Base-by-base conservation (phyloP, 1,140 invertebrate genomes). In the Leptinotarsa texana region DNA sequence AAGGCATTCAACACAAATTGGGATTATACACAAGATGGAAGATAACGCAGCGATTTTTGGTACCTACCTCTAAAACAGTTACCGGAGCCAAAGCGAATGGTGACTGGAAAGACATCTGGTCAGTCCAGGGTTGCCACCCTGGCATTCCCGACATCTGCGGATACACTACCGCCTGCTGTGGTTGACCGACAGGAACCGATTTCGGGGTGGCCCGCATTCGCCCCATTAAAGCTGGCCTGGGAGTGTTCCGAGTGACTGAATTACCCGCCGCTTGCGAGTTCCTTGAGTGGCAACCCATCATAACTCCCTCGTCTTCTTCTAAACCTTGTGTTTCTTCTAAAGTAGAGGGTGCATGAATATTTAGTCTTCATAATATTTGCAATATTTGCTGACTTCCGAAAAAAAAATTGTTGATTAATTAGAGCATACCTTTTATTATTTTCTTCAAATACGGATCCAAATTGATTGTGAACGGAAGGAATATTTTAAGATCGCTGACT, bases 401-500 rank as follows among this genome's bases (percentile, higher is more conserved):
- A 21, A 21, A 15, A 11, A 62, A 33, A 33, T 1, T 27, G 5
- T 33, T 62, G 5, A 17, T 15, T 13, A 4, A 65, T 24, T 65
- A 13, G 6, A 65, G 24, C 63, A 72, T 86, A 94, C 94, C 95
- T 91, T 96, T 96, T 57, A 98, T 96, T 42, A 96, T 93, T 87
- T 98, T 98, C 81, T 96, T 93, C 21, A 99, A 91, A 82, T 97
- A 98, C 0, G 97, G 97, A 89, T 99, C 97, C 18, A 98, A 86
- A 86, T 98, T 98, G 74, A 98, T 98, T 15, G 96, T 98, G 82
- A 98, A 98, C 0, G 97, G 97, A 67, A 98, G 86, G 83, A 98
- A 98, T 79, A 98, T 94, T 83, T 96, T 96, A 81, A 99, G 89
- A 84, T 98, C 96, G 70, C 92, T 93, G 11, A 95, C 90, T 6